Percentiles rank a stretch among this genome's conserved stretches.
Evolutionary conservation across 1,140 invertebrate genomes (phyloP).

Genomic region (Calliphora vicina): DNA sequence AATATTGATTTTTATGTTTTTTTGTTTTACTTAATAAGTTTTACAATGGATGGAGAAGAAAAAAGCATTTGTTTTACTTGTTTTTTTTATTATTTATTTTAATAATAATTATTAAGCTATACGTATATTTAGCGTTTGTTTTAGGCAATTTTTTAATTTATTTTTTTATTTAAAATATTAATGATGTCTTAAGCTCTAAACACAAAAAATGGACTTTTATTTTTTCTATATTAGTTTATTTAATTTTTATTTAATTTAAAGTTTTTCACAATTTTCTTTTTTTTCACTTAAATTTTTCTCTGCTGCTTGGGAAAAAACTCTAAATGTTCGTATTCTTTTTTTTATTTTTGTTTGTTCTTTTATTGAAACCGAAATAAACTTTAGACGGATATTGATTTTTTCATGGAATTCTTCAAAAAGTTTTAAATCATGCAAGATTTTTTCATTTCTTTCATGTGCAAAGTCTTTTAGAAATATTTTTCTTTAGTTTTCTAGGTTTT

Average conservation of each 20-base stretch:
- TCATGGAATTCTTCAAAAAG: conserved; percentile 18
- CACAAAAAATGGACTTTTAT: conserved; percentile 40
- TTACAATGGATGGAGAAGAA: conserved; percentile 34
- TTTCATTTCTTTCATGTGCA: conserved; percentile 17
- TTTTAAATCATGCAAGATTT: not conserved
- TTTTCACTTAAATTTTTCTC: conserved; percentile 24
- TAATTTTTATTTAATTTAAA: conserved; percentile 7
- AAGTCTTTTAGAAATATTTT: conserved; percentile 3
- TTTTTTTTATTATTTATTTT: conserved; percentile 13
- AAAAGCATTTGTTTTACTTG: conserved; percentile 27
- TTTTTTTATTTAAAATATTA: conserved; percentile 26
- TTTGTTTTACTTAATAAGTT: not conserved
- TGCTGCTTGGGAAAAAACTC: not conserved
- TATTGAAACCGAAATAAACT: conserved; percentile 60
- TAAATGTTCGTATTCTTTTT: conserved; percentile 15
- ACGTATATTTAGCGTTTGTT: conserved; percentile 27
- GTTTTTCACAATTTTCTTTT: conserved; percentile 6
- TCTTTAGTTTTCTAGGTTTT: not conserved
- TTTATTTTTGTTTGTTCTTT: conserved; percentile 35
- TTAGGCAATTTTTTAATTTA: conserved; percentile 11
- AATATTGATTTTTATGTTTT: not conserved
- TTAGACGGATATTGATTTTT: conserved; percentile 64
- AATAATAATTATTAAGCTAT: not conserved
- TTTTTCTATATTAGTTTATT: not conserved
- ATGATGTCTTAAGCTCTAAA: conserved; percentile 37